Evolutionary conservation across 1,140 invertebrate genomes (phyloP).

Genomic region (Monochamus saltuarius): DNA sequence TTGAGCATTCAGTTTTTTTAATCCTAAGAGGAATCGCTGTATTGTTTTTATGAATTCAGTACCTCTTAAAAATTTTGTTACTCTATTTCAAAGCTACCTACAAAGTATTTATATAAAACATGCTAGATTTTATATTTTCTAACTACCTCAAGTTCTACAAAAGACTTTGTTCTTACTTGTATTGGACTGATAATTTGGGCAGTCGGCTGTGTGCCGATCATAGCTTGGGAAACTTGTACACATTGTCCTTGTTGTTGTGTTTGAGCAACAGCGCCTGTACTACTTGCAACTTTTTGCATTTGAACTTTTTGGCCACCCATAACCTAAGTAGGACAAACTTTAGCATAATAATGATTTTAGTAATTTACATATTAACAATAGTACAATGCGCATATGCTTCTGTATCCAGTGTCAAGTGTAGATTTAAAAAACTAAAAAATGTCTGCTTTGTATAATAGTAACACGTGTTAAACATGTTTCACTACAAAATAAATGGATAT

Average conservation of each 20-base stretch:
- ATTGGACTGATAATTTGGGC: slow-evolving; percentile 66
- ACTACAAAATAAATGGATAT: too few relatives aligned
- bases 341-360: slow-evolving; percentile 1
- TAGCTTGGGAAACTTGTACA: slow-evolving; percentile 66
- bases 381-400: slow-evolving; percentile 14
- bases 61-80: background rate
- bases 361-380: background rate
- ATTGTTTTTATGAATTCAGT: too few relatives aligned
- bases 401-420: background rate
- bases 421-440: slow-evolving; percentile 7
- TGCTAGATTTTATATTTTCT: slow-evolving; percentile 11
- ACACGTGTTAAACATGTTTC: too few relatives aligned
- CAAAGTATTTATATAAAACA: slow-evolving; percentile 9
- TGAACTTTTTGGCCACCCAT: slow-evolving; percentile 59
- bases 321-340: slow-evolving; percentile 39
- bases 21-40: too few relatives aligned
- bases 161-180: slow-evolving; percentile 51
- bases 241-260: slow-evolving; percentile 59
- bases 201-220: slow-evolving; percentile 59
- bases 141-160: slow-evolving; percentile 23
- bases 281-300: slow-evolving; percentile 57
- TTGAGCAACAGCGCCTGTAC: slow-evolving; percentile 51
- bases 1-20: too few relatives aligned
- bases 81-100: background rate
- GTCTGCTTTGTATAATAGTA: background rate